A percentile compares a stretch with the other conserved stretches of the same genome.
phyloP scores from a whole-genome alignment of 2,113 vertebrate species.

The Melanerpes aurifrons region DNA sequence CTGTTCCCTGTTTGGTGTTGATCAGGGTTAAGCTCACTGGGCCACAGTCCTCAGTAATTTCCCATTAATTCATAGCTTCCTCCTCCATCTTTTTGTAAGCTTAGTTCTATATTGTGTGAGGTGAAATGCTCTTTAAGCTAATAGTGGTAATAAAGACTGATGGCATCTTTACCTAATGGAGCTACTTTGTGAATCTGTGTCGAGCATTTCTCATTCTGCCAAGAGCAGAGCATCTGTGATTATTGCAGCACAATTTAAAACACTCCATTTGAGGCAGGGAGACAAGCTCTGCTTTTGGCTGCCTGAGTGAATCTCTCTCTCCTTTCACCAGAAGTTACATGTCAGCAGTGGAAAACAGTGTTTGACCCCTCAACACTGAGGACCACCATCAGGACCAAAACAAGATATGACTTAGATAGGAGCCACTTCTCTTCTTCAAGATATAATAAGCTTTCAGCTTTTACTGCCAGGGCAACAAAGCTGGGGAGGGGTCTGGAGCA shows the following conservation, averaged over 20 bases:
- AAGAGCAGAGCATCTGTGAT: constrained; percentile 64
- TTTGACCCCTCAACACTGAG: neutral
- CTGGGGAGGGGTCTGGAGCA: too few species aligned
- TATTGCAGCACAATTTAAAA: constrained; percentile 18
- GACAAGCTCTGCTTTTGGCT: neutral
- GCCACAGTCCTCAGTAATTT: neutral
- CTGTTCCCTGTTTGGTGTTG: neutral
- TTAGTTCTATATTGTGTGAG: neutral
- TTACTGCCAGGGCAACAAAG: neutral
- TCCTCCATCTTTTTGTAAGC: neutral
- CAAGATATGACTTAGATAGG: neutral
- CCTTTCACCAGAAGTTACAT: neutral
- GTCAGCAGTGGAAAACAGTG: neutral
- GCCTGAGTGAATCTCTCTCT: neutral
- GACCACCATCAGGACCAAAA: neutral
- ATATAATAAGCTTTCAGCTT: neutral
- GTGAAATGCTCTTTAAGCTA: constrained; percentile 48
- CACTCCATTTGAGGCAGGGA: neutral
- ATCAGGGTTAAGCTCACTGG: neutral
- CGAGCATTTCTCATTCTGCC: constrained; percentile 46
- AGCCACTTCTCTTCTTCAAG: neutral
- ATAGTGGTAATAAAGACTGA: constrained; percentile 46
- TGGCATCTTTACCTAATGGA: constrained; percentile 24
- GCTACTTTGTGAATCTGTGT: constrained; percentile 30
- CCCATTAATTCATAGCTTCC: constrained; percentile 27